Base-by-base conservation (phyloP, 2,888 invertebrate genomes). In the Coremacera marginata region DNA sequence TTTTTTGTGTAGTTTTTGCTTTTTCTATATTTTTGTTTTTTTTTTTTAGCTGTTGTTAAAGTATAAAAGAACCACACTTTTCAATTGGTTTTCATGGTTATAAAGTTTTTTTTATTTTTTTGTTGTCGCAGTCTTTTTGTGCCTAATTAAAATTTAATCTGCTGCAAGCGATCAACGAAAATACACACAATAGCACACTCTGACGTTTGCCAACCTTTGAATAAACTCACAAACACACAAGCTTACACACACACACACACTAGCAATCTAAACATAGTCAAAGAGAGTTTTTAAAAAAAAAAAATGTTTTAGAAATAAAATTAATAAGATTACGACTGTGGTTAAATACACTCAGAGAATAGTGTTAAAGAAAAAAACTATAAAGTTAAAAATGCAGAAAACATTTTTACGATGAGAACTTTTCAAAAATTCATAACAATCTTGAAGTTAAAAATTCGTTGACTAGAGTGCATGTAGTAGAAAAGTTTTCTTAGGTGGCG, bases 61-160 rank as follows among this genome's bases (percentile, higher is more conserved):
- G 22, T 22, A 55, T 55, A 8, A 55, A 55, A 27, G 22, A 14
- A 14, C 27, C 25, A 14, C 14, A 27, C 22, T 25, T 60, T 60
- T 60, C 14, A 68, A 68, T 68, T 68, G 51, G 31, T 22, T 68
- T 68, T 68, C 44, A 19, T 51, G 16, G 51, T 68, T 68, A 55
- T 55, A 22, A 19, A 5, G 7, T 14, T 55, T 19, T 22, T 7
- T 60, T 60, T 25, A 27, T 60, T 11, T 60, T 60, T 22, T 55
- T 31, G 31, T 60, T 60, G 5, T n/a, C n/a, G 34, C 63, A 34
- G 22, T 25, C 60, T 62, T 62, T 55, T 22, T 55, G 63, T n/a
- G 19, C 34, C 19, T 63, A 63, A 63, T 63, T 63, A 63, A 63
- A 63, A 63, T 63, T n/a, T 31, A 63, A 63, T 27, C 63, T 63